Percentiles rank a stretch among this genome's conserved stretches.
Conservation (phyloP, 2,113 vertebrate species). For the Petroica traversi region DNA sequence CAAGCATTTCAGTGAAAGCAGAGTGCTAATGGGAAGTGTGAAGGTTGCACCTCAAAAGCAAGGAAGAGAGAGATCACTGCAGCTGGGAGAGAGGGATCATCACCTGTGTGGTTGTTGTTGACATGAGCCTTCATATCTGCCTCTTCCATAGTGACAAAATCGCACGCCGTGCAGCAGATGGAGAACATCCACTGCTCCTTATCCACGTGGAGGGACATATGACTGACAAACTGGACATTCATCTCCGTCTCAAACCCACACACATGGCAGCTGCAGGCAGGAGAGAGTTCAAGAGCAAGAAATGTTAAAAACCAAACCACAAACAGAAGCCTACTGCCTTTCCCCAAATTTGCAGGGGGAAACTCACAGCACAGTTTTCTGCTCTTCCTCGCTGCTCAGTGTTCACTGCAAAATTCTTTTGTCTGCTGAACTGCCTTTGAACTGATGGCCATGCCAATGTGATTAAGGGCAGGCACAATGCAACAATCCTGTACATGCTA, state of each 20-base stretch:
- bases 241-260: conserved; percentile 98
- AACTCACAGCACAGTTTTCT: neutral
- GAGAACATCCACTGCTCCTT: conserved; percentile 99
- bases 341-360: neutral
- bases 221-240: conserved; percentile 98
- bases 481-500: conserved; percentile 65
- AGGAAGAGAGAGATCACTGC: neutral
- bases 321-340: neutral
- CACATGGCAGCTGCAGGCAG: conserved; percentile 88
- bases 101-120: conserved; percentile 89
- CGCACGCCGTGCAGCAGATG: conserved; percentile 92
- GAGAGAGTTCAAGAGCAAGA: neutral
- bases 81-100: conserved; percentile 23
- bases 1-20: conserved; percentile 21
- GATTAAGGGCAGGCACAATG: conserved; percentile 58
- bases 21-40: conserved; percentile 33
- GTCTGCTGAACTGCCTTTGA: conserved; percentile 31
- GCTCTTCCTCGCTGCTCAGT: neutral
- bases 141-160: conserved; percentile 96
- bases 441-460: conserved; percentile 45
- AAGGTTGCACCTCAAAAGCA: conserved; percentile 45
- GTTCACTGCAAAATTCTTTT: conserved; percentile 24
- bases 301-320: neutral
- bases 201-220: conserved; percentile 99
- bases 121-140: conserved; percentile 93